Evolutionary conservation across 2,797 vertebrate species (phyloP), one percentile per base, ranked within the genome.

Genomic region (Karalla daura): DNA sequence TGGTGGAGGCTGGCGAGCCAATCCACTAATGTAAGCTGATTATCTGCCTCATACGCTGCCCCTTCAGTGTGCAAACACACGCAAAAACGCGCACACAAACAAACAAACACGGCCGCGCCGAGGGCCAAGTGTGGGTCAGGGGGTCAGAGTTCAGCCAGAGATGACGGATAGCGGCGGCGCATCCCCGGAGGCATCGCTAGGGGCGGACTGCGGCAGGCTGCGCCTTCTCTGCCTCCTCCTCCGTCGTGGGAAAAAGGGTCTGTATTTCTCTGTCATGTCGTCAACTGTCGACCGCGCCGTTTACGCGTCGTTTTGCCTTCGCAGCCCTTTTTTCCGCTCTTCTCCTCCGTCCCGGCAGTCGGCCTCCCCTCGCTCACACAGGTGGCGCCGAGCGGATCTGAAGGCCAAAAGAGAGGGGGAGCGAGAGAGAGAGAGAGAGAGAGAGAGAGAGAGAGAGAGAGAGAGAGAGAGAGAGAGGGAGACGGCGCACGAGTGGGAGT

Each of bases 21-120:
- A 83, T 86, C 76, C 74, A 63, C 72, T 72, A 61, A 83, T 84
- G 66, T 86, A 88, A 91, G 86, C 86, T 80, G 86, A 84, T 90
- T 86, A 90, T 80, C 70, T 70, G 55, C 55, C 36, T 49, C 54
- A 70, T 44, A 78, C 56, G 43, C 52, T 37, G 25, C 60, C 50
- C 69, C 76, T 56, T 74, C 46, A 65, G 20, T 75, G 14, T 69
- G 39, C 36, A 35, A 66, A 49, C 67, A 53, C 60, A 74, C 69
- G 74, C 28, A 23, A 64, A 74, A 49, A 72, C 54, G 77, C 59
- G 71, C 76, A 69, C 50, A 45, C 24, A 66, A 32, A 67, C 24
- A 66, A 32, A 67, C 49, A 69, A 53, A 73, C 50, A 47, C 69
- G 59, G 66, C 62, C 15, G 41, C 25, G 37, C 54, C 41, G 9